These are phyloP conservation scores for Pelodytes ibericus DNA, from an alignment of 2,797 vertebrate genomes.

Conservation along the genomic window DNA sequence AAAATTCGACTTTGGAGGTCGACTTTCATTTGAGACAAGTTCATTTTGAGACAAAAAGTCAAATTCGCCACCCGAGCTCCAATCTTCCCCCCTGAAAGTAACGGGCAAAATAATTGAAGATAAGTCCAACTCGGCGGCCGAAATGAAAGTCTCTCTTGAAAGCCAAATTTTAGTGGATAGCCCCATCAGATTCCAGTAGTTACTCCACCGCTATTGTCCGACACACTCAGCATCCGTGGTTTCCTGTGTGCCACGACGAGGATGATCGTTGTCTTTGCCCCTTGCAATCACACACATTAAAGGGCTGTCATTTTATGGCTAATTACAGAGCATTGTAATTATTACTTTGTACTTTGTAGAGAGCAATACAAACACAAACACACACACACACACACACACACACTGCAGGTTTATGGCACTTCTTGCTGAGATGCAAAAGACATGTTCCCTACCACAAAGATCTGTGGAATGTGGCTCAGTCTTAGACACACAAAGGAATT, in stretches of 20 bases:
- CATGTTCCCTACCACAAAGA: slow-evolving; percentile 35
- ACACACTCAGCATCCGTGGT: not conserved
- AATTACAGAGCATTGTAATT: slow-evolving; percentile 33
- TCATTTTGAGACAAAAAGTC: too few relatives aligned
- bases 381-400: slow-evolving; percentile 33
- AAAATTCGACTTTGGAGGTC: too few relatives aligned
- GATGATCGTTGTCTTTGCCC: slow-evolving; percentile 29
- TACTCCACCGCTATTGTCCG: too few relatives aligned
- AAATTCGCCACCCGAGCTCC: too few relatives aligned
- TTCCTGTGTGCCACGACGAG: not conserved
- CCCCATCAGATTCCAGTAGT: too few relatives aligned
- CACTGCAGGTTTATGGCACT: slow-evolving; percentile 31
- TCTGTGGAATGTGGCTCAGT: slow-evolving; percentile 40
- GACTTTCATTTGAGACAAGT: too few relatives aligned
- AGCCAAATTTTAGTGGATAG: too few relatives aligned
- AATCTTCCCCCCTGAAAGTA: too few relatives aligned
- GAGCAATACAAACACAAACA: slow-evolving; percentile 24
- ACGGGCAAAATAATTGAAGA: too few relatives aligned
- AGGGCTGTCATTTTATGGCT: slow-evolving; percentile 22
- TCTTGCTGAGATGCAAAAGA: slow-evolving; percentile 40
- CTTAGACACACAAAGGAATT: too few relatives aligned
- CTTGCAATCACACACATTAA: slow-evolving; percentile 18
- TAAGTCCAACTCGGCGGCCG: too few relatives aligned
- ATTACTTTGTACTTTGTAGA: slow-evolving; percentile 15
- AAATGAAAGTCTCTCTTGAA: too few relatives aligned